Base-by-base conservation (phyloP, 35 echinoderm and acorn worm genomes). In the Chiridota heheva region DNA sequence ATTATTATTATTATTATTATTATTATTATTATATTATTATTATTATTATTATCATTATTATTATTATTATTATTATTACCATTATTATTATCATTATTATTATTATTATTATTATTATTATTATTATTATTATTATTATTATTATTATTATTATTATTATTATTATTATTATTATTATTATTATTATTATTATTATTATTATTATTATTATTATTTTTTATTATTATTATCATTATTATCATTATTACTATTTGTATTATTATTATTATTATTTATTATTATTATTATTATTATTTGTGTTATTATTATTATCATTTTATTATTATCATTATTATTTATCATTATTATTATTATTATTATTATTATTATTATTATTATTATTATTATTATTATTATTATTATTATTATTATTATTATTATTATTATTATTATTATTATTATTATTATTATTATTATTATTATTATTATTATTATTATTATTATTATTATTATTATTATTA, bases 381-480 rank as follows among this genome's bases (percentile, higher is more conserved):
- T 10, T 65, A 15, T 15, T 65, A 29, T 10, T 65, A 15, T 8
- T 65, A 15, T 15, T 65, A 65, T 15, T 65, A 65, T 15, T 65
- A 65, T 15, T 65, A 65, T 15, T 65, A 65, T 15, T 65, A 65
- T 15, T 65, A 65, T 15, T 65, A 65, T 15, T 65, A 65, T 15
- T 65, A 65, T 15, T 65, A 65, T 15, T 65, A 65, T 15, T 65
- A 65, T 15, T 65, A 65, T 15, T 35, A 80, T 80, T 44, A 44
- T 51, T 44, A 80, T 5, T 13, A 80, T 44, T 30, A 80, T 44
- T 44, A 80, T 1, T 26, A 80, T 44, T 26, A 44, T 44, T 34
- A 67, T 25, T 80, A 64, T 28, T 80, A 56, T 51, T 51, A 51
- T 80, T 80, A 80, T 80, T 44, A 51, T 41, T 56, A 56, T 41